Percentiles rank a stretch among this genome's conserved stretches.
Evolutionary conservation across 2,797 vertebrate genomes (phyloP).

Genomic region (Alcedo quadribrachys): DNA sequence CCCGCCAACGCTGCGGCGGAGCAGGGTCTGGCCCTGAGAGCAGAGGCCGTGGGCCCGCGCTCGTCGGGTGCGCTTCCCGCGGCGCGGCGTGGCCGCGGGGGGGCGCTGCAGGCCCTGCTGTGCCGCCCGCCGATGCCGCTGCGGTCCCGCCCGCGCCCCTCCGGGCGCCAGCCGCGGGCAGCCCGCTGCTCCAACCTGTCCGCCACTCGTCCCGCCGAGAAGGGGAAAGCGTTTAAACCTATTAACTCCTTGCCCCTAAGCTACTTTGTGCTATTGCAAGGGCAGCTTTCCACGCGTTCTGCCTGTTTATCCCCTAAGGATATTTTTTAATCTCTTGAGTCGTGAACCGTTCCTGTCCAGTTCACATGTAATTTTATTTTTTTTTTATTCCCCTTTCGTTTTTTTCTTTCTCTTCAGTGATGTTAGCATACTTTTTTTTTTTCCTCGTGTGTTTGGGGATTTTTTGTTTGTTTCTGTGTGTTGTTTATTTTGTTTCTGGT

Average conservation of each 20-base stretch:
- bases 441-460: too few species aligned
- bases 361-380: neutral
- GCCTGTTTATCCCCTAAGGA: neutral
- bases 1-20: too few species aligned
- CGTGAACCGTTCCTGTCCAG: neutral
- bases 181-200: too few species aligned
- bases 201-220: too few species aligned
- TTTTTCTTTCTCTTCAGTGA: neutral
- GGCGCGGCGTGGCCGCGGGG: neutral
- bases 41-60: too few species aligned
- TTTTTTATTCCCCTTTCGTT: neutral
- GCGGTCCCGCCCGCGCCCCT: neutral
- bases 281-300: fast-evolving
- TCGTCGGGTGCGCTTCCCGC: too few species aligned
- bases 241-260: fast-evolving
- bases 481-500: too few species aligned
- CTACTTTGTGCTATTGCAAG: fast-evolving
- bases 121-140: neutral
- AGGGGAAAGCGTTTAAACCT: too few species aligned
- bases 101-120: neutral
- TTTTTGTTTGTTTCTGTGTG: too few species aligned
- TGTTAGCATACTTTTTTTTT: neutral
- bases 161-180: too few species aligned
- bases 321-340: neutral
- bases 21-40: too few species aligned